Conservation (phyloP, 2,113 vertebrate genomes). For the Cricetomys ansorgei region DNA sequence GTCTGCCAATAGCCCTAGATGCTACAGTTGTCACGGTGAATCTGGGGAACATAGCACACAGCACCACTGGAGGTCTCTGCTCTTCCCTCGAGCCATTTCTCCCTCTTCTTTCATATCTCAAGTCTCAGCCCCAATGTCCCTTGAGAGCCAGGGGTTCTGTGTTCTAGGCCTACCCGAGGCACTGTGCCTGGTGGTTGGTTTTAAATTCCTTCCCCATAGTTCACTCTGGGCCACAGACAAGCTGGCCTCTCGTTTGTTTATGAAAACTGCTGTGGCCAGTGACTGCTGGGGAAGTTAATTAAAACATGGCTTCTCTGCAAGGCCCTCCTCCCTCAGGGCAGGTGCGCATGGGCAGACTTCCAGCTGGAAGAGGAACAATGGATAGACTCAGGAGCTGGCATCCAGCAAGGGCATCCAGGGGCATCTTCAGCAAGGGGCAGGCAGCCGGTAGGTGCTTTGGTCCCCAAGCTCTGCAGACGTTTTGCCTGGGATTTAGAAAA, state of each 20-base stretch:
- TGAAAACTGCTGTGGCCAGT: conserved; percentile 43
- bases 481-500: background rate
- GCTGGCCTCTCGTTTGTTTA: conserved; percentile 70
- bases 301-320: conserved; percentile 70
- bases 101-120: background rate
- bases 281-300: conserved; percentile 73
- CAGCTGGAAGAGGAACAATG: conserved; percentile 50
- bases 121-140: background rate
- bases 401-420: no score
- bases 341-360: conserved; percentile 62
- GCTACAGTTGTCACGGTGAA: background rate
- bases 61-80: background rate
- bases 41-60: background rate
- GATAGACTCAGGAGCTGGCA: conserved; percentile 39
- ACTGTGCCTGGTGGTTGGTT: background rate
- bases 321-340: conserved; percentile 42
- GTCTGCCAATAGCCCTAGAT: background rate
- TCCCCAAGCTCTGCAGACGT: background rate
- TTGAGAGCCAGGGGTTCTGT: accelerated
- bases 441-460: accelerated
- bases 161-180: background rate
- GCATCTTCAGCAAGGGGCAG: background rate
- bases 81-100: background rate
- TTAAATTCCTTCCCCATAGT: background rate
- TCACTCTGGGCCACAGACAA: conserved; percentile 5